Evolutionary conservation across 2,797 vertebrate genomes (phyloP).

Genomic region (Glyptemys insculpta): DNA sequence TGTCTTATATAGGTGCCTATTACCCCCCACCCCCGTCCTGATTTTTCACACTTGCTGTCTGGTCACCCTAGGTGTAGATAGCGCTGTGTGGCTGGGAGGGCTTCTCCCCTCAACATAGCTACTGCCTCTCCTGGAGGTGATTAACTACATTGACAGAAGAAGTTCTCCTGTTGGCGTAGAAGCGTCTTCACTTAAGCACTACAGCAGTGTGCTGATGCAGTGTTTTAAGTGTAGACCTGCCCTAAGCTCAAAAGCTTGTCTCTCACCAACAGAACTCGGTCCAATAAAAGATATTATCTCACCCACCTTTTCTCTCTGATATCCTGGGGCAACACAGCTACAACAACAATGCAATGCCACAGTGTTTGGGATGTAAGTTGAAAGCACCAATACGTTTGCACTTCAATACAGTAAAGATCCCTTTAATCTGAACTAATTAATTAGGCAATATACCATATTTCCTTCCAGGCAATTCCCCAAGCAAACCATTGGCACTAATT

Average conservation of each 20-base stretch:
- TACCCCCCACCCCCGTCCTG: too few species aligned
- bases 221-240: neutral
- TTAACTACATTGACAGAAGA: neutral
- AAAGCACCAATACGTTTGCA: neutral
- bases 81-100: neutral
- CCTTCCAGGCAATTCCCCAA: neutral
- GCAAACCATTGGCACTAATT: constrained; percentile 27
- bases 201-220: neutral
- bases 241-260: neutral
- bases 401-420: constrained; percentile 32
- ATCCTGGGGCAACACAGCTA: neutral
- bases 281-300: neutral
- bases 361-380: neutral
- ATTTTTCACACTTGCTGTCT: too few species aligned
- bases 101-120: neutral
- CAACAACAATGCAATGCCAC: neutral
- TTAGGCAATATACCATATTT: constrained; percentile 25
- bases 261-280: neutral
- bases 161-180: neutral
- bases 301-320: neutral
- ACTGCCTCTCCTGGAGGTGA: neutral
- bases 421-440: constrained; percentile 54
- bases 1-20: too few species aligned
- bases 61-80: too few species aligned
- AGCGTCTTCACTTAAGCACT: neutral